Evolutionary conservation across 2,797 vertebrate genomes (phyloP).

Genomic region (Microhierax caerulescens): DNA sequence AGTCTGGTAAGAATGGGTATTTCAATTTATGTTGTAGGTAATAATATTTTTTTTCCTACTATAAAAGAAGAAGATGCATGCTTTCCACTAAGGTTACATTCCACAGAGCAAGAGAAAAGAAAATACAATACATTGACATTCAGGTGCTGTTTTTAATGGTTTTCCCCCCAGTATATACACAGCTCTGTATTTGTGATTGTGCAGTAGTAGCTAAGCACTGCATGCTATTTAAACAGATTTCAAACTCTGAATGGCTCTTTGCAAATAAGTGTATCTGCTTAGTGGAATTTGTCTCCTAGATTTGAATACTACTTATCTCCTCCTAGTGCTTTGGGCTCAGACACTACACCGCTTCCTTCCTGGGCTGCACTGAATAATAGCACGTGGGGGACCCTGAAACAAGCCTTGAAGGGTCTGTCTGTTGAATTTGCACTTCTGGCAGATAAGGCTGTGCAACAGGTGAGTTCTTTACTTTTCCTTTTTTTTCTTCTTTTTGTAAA

Average conservation of each 20-base stretch:
- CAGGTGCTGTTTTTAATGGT: background rate
- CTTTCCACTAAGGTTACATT: background rate
- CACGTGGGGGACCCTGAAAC: slow-evolving; percentile 88
- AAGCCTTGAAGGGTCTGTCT: slow-evolving; percentile 91
- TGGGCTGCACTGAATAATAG: slow-evolving; percentile 85
- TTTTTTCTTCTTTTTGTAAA: background rate
- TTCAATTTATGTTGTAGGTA: background rate
- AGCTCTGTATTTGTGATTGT: background rate
- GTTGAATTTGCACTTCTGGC: slow-evolving; percentile 91
- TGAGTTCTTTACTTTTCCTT: slow-evolving; percentile 43
- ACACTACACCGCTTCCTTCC: slow-evolving; percentile 85
- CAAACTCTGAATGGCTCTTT: background rate
- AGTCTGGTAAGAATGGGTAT: background rate
- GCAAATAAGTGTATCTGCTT: background rate
- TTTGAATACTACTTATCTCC: background rate
- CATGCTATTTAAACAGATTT: background rate
- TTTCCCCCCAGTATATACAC: background rate
- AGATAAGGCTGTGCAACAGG: slow-evolving; percentile 94
- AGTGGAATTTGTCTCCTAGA: background rate
- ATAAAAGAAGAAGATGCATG: background rate
- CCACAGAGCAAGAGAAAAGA: background rate
- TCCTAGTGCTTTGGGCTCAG: slow-evolving; percentile 88
- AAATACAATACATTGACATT: background rate
- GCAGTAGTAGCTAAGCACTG: background rate
- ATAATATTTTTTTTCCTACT: background rate